Base-by-base conservation (phyloP, 2,888 invertebrate species). In the Tanypteryx hageni region DNA sequence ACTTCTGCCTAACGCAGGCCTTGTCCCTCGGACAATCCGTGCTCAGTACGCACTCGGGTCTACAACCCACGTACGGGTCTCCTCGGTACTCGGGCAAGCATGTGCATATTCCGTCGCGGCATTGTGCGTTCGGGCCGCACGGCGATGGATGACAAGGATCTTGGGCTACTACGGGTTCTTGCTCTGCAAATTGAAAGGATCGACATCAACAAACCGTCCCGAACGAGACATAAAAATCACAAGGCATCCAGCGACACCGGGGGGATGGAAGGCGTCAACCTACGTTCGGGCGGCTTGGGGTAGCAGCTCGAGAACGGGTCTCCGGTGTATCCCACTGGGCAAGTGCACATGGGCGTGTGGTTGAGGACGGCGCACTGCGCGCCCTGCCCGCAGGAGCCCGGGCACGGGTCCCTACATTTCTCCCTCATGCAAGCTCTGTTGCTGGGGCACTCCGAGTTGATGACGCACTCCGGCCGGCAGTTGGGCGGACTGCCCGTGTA, bases 1-100 rank as follows among this genome's bases (percentile, higher is more conserved):
- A 98, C 95, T 97, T 97, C 94, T 97, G 97, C 94, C 97, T 97
- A n/a, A 97, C 95, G 94, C 98, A 98, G 16, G 97, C 97, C 93
- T 96, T 95, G 93, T 96, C 96, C 85, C 96, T 94, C 0, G 96
- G 95, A 94, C 98, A 98, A 94, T 98, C 98, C 0, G 96, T 95
- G 94, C 97, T 97, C n/a, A 96, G 95, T 0, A 96, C 95, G 94
- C 97, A 98, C 95, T 97, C 97, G 0, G 97, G 97, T 83, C 97
- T 96, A 94, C 97, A 94, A 18, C 94, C 93, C 94, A 95, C 93
- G 89, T 94, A 93, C 84, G 95, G 94, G 92, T 94, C 93, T 10
- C 95, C 95, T 11, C 94, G 93, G 93, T 94, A 94, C 13, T 93
- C 94, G 9, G 94, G 94, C 14, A 94, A 95, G 94, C 97, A 97